Percentiles rank a stretch among this genome's conserved stretches.
Evolutionary conservation across 2,888 invertebrate genomes (phyloP).

Genomic region (Poecilobothrus nobilitatus): DNA sequence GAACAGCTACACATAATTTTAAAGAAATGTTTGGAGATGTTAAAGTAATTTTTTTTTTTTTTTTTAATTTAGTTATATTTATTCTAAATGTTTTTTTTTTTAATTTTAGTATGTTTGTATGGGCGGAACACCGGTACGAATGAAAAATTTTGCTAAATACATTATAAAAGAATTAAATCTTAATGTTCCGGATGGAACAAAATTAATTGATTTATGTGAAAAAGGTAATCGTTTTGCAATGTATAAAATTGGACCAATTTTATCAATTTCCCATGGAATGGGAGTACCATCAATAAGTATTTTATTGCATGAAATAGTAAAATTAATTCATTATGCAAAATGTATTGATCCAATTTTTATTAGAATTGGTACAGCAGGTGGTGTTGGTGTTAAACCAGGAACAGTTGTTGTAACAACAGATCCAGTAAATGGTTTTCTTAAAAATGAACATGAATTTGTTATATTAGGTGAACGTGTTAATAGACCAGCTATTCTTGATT

Average conservation of each 20-base stretch:
- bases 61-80: no score
- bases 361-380: slow-evolving; percentile 88
- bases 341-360: slow-evolving; percentile 82
- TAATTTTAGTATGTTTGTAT: slow-evolving; percentile 79
- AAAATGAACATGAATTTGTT: slow-evolving; percentile 73
- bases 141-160: slow-evolving; percentile 80
- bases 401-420: slow-evolving; percentile 88
- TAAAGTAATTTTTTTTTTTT: slow-evolving; percentile 59
- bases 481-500: slow-evolving; percentile 73
- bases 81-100: background rate
- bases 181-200: slow-evolving; percentile 69
- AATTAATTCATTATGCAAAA: slow-evolving; percentile 86
- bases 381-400: slow-evolving; percentile 81
- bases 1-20: slow-evolving; percentile 75
- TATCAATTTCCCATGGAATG: slow-evolving; percentile 71
- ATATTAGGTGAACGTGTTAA: slow-evolving; percentile 73
- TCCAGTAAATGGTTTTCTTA: slow-evolving; percentile 78
- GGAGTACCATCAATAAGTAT: slow-evolving; percentile 95
- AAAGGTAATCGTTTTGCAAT: slow-evolving; percentile 84
- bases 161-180: slow-evolving; percentile 74
- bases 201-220: slow-evolving; percentile 73
- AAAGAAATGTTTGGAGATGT: slow-evolving; percentile 88
- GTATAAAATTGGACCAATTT: slow-evolving; percentile 53
- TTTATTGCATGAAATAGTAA: slow-evolving; percentile 91
- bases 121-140: slow-evolving; percentile 86